Base-by-base conservation (phyloP, 2,888 invertebrate genomes). In the Furcula furcula region DNA sequence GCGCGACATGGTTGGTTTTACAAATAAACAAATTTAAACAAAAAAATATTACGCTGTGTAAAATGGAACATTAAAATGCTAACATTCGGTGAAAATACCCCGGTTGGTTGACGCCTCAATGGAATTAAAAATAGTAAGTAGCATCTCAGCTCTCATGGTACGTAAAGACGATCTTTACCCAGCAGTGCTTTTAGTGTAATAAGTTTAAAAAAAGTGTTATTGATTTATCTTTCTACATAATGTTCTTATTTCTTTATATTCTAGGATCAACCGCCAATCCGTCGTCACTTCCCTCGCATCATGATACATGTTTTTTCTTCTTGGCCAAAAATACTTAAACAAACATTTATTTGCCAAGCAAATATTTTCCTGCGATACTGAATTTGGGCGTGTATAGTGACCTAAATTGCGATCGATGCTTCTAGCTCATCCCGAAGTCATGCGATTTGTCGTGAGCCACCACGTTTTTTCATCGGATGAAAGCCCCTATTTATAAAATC, bases 401-500 rank as follows among this genome's bases (percentile, higher is more conserved):
- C 28, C 18, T 11, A 6, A 28, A 28, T 40, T 34, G 64, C 70
- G 70, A 68, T 67, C 65, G 62, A 65, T 71, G 71, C 65, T 67
- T 55, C 52, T 54, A 60, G 57, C 65, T 67, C 67, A 65, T 68
- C 67, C 57, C 61, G 35, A 34, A 55, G 55, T 64, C 84, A 87
- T 84, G 85, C 84, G 73, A 86, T 73, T 65, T 84, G 62, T 69
- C 85, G 81, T 83, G 82, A 56, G 51, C 46, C 41, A 40, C 47
- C 49, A 60, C 64, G 68, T 83, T 83, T 85, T 84, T 85, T 83
- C 75, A 78, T 71, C 65, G 47, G 60, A 78, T 76, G 83, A 82
- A 84, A 80, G 76, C 79, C 66, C 68, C 76, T 72, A 75, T 78
- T 83, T 79, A 76, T 75, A 77, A 74, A 34, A 79, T 55, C 43